Percentiles rank a stretch among this genome's conserved stretches.
Evolutionary conservation across 1,140 invertebrate genomes (phyloP).

Genomic region (Trissolcus basalis): DNA sequence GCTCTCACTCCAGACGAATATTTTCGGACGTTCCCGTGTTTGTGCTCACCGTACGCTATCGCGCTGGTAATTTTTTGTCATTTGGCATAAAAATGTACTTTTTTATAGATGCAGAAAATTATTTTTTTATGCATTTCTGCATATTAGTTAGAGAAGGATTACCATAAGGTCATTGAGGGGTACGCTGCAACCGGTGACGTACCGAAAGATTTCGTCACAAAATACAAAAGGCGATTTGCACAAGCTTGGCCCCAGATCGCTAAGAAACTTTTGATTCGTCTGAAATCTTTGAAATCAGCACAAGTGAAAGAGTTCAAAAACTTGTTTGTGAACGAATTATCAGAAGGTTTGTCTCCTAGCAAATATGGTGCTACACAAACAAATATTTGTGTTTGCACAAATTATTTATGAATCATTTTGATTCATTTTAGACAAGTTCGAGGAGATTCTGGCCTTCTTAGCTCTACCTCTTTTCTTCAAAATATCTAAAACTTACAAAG

Average conservation of each 20-base stretch:
- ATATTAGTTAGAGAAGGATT: slow-evolving; percentile 7
- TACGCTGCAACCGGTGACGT: not conserved
- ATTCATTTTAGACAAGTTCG: not conserved
- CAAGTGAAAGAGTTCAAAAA: slow-evolving; percentile 5
- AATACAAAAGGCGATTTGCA: slow-evolving; percentile 5
- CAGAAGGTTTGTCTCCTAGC: not conserved
- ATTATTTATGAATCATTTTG: not conserved
- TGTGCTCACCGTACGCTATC: not conserved
- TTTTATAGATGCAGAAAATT: not conserved
- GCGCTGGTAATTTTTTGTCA: not conserved
- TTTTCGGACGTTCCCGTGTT: not conserved
- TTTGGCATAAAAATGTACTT: not conserved
- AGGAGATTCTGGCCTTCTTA: not conserved
- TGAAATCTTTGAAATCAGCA: not conserved
- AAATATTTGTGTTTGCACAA: not conserved
- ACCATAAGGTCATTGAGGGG: slow-evolving; percentile 1
- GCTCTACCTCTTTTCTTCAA: slow-evolving; percentile 6
- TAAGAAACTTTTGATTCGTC: not conserved
- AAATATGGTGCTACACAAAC: not conserved
- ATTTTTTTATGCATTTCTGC: not conserved
- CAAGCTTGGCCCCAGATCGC: slow-evolving; percentile 6
- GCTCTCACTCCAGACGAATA: not conserved
- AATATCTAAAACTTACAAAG: not conserved
- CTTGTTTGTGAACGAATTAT: not conserved
- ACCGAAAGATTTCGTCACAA: not conserved